Evolutionary conservation across 1,140 invertebrate species (phyloP).

Genomic region (Marisa cornuarietis): DNA sequence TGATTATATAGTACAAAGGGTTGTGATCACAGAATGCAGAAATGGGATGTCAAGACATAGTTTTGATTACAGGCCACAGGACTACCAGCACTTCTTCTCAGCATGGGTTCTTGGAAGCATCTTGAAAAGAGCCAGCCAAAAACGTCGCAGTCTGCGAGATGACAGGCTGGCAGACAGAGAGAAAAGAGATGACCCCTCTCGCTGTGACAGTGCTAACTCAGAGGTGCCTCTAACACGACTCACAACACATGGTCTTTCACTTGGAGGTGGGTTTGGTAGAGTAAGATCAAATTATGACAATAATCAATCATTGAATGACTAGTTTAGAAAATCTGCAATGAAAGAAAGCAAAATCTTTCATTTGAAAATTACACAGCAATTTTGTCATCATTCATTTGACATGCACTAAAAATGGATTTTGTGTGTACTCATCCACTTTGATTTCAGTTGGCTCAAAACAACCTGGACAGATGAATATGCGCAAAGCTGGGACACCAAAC

Average conservation of each 20-base stretch:
- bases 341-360: background rate
- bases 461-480: conserved; percentile 32
- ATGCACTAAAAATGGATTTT: no score
- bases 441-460: conserved; percentile 25
- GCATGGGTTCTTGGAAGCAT: conserved; percentile 53
- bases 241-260: background rate
- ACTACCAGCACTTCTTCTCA: conserved; percentile 58
- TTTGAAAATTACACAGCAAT: background rate
- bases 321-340: no score
- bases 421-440: background rate
- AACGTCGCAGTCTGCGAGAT: conserved; percentile 51
- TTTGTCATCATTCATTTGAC: background rate
- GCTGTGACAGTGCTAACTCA: conserved; percentile 63
- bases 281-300: background rate
- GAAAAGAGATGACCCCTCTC: conserved; percentile 53
- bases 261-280: background rate
- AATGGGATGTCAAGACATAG: no score
- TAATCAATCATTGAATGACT: background rate
- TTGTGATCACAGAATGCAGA: no score
- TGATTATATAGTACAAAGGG: no score
- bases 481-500: conserved; percentile 59
- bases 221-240: conserved; percentile 45
- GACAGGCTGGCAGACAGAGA: conserved; percentile 57
- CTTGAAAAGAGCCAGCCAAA: conserved; percentile 54
- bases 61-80: conserved; percentile 40